Evolutionary conservation across 2,797 vertebrate genomes (phyloP), one percentile per base, ranked within the genome.

Genomic region (Enteromius afrohamiltoni): DNA sequence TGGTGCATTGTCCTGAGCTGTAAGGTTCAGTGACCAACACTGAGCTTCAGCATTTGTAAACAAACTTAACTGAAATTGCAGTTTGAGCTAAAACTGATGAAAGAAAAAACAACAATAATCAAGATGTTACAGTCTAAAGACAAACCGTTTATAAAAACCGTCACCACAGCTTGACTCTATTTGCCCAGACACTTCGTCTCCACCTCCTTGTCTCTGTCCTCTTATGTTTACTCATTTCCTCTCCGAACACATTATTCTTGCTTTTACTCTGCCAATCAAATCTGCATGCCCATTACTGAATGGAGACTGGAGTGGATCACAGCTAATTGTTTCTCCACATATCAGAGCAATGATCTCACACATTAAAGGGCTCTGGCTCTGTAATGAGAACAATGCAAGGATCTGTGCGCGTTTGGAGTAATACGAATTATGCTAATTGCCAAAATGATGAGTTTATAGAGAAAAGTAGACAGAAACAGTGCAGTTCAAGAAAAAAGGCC

Each of bases 371-470:
- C 42, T 76, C 70, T 51, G 37, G 74, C 29, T 86, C 73, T 75
- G 71, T 64, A 85, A 67, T 79, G 11, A 77, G 86, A 91, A 90
- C 87, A 91, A 90, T 90, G 71, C 84, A 77, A 86, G 83, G 86
- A 88, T 58, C 87, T 82, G 83, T 78, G 85, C 88, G 90, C 89
- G 89, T 89, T 89, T 86, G 49, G 26, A 87, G 88, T 91, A 90
- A 91, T 89, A 91, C 55, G 89, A 91, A 91, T 91, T 91, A 94
- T 93, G 91, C 86, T 89, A 93, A 93, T 93, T 69, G 0, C 47
- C 88, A 85, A 73, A 87, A 83, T 80, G 74, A 86, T 87, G 80
- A 89, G 84, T 89, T 87, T 79, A 49, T 47, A 75, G 75, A 75
- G 58, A 80, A 85, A 86, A 85, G 84, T 77, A 73, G 68, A 81